Percentiles rank a stretch among this genome's conserved stretches.
phyloP scores from a whole-genome alignment of 2,888 invertebrate species.

The Dolichomitus sp. region DNA sequence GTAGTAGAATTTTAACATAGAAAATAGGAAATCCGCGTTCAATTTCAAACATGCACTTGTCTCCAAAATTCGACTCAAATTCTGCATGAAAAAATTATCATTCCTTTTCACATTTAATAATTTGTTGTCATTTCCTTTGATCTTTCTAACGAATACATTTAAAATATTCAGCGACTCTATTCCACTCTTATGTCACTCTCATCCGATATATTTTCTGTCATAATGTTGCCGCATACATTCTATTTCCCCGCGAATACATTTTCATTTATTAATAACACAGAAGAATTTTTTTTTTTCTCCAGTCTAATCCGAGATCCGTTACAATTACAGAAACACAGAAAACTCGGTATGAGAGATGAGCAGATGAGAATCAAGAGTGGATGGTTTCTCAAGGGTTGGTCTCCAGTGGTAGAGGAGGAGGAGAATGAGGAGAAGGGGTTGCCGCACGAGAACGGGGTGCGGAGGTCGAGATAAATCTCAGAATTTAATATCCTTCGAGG shows the following conservation, averaged over 20 bases:
- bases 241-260: not conserved
- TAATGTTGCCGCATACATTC: not conserved
- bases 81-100: too few species aligned
- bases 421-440: not conserved
- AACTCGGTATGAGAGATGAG: conserved; percentile 34
- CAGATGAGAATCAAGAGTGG: conserved; percentile 27
- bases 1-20: too few species aligned
- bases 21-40: too few species aligned
- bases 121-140: too few species aligned
- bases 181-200: too few species aligned
- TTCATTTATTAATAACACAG: not conserved
- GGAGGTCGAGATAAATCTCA: conserved; percentile 81
- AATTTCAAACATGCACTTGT: too few species aligned
- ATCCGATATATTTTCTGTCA: too few species aligned
- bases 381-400: conserved; percentile 50
- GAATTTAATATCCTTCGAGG: conserved; percentile 84
- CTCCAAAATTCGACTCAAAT: too few species aligned
- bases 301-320: conserved; percentile 17
- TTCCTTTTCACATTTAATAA: too few species aligned
- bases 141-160: too few species aligned
- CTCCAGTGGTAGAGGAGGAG: conserved; percentile 16
- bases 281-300: conserved; percentile 7
- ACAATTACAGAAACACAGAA: conserved; percentile 27
- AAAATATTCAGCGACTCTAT: too few species aligned
- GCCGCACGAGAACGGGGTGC: conserved; percentile 57